Conservation (phyloP, 2,113 vertebrate genomes). For the Hassar affinis region DNA sequence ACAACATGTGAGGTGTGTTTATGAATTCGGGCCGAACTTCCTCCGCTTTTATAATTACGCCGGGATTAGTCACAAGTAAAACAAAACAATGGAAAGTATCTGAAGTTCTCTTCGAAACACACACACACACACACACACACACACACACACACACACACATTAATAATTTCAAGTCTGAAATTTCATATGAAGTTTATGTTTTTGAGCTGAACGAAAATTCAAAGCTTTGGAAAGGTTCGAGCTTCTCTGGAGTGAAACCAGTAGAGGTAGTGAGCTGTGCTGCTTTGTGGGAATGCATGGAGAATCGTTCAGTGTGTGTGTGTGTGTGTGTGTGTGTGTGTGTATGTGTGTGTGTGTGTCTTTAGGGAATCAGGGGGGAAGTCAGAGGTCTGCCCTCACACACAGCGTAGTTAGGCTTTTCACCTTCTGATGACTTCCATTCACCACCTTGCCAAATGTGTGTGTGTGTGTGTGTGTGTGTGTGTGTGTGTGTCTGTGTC, state of each 20-base stretch:
- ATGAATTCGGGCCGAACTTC: slow-evolving; percentile 70
- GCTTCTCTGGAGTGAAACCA: not conserved
- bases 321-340: slow-evolving; percentile 22
- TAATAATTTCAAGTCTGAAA: slow-evolving; percentile 28
- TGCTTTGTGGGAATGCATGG: slow-evolving; percentile 64
- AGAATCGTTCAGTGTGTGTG: slow-evolving; percentile 58
- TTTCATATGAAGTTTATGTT: slow-evolving; percentile 2
- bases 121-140: too few species aligned
- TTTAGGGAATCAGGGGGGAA: slow-evolving; percentile 41
- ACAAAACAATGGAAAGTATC: slow-evolving; percentile 72
- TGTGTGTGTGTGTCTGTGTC: slow-evolving; percentile 33
- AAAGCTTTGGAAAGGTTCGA: not conserved
- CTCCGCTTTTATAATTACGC: slow-evolving; percentile 67
- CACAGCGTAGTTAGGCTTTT: slow-evolving; percentile 48
- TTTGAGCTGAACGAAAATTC: not conserved
- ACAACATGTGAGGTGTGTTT: slow-evolving; percentile 60
- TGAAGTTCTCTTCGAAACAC: slow-evolving; percentile 8
- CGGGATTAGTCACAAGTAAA: slow-evolving; percentile 71
- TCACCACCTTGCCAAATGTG: slow-evolving; percentile 26
- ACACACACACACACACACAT: too few species aligned
- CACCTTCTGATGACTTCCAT: slow-evolving; percentile 58
- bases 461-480: slow-evolving; percentile 33
- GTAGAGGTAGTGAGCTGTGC: slow-evolving; percentile 30
- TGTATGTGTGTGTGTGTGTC: slow-evolving; percentile 26
- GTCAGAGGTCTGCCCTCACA: slow-evolving; percentile 52